phyloP scores from a whole-genome alignment of 2,797 vertebrate genomes.

The Acropternis orthonyx region DNA sequence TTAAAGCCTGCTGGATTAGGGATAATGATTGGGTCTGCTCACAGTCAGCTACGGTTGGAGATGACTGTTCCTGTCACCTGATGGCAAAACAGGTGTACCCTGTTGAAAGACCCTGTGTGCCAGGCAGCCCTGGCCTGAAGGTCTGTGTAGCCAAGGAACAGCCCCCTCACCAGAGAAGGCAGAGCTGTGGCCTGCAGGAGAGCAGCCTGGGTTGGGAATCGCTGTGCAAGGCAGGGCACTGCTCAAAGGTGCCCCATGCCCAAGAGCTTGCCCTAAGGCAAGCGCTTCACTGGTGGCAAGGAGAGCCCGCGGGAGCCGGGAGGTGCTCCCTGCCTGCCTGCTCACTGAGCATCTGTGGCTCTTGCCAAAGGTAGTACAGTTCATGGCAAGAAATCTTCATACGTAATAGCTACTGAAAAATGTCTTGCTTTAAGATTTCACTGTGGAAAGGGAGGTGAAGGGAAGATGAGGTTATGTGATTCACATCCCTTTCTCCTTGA shows the following conservation, averaged over 20 bases:
- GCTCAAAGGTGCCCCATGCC: not conserved
- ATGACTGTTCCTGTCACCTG: not conserved
- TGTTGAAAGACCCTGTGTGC: not conserved
- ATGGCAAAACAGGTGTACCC: not conserved
- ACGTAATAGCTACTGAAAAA: not conserved
- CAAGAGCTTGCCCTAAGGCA: not conserved
- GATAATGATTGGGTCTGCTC: not conserved
- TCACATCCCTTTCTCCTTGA: not conserved
- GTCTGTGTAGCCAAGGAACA: not conserved
- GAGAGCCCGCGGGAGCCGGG: fast-evolving
- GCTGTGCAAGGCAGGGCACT: not conserved
- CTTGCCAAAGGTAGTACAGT: too few species aligned
- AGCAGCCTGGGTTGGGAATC: not conserved
- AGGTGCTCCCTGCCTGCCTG: not conserved
- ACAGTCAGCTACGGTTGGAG: not conserved
- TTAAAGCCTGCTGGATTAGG: not conserved
- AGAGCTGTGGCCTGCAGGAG: not conserved
- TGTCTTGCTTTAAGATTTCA: not conserved
- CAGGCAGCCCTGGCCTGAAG: not conserved
- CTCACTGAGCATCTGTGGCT: not conserved
- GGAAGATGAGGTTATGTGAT: not conserved
- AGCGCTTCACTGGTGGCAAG: fast-evolving
- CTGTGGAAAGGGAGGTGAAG: not conserved
- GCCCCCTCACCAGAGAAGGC: not conserved
- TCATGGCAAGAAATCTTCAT: not conserved